Evolutionary conservation across 2,113 vertebrate species (phyloP).

Genomic region (Trachemys scripta): DNA sequence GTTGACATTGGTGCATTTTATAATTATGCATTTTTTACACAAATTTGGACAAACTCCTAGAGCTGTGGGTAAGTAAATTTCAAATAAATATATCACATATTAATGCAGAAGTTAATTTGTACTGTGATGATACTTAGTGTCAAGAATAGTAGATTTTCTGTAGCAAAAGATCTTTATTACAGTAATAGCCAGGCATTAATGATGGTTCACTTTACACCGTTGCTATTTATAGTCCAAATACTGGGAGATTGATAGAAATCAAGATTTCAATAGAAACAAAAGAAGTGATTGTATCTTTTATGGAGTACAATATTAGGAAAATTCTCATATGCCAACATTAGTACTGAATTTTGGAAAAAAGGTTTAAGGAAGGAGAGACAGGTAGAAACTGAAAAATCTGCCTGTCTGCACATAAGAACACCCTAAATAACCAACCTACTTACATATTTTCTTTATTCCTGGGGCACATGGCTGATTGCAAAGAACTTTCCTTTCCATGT

Average conservation of each 20-base stretch:
- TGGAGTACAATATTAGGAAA: slow-evolving; percentile 57
- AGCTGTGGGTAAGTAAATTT: not conserved
- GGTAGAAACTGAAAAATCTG: slow-evolving; percentile 23
- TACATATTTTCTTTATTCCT: slow-evolving; percentile 34
- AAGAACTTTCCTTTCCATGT: not conserved
- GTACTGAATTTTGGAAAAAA: slow-evolving; percentile 68
- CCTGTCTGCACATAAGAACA: slow-evolving; percentile 12
- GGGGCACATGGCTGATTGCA: not conserved
- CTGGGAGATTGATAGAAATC: slow-evolving; percentile 31
- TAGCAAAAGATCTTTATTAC: not conserved
- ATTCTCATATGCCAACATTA: slow-evolving; percentile 57
- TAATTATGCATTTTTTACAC: not conserved
- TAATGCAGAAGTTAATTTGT: slow-evolving; percentile 31
- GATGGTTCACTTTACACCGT: slow-evolving; percentile 7
- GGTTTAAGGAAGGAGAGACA: slow-evolving; percentile 48
- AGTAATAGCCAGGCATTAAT: slow-evolving; percentile 19
- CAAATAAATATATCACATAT: not conserved
- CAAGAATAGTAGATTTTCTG: slow-evolving; percentile 3
- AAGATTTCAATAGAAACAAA: slow-evolving; percentile 24
- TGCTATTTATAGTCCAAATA: slow-evolving; percentile 24
- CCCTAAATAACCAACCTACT: slow-evolving; percentile 51
- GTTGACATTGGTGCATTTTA: not conserved
- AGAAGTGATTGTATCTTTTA: slow-evolving; percentile 63
- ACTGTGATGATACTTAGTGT: slow-evolving; percentile 28
- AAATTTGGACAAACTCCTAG: rapidly evolving